Evolutionary conservation across 2,888 invertebrate genomes (phyloP), one percentile per base, ranked within the genome.

Genomic region (Acleris cristana): DNA sequence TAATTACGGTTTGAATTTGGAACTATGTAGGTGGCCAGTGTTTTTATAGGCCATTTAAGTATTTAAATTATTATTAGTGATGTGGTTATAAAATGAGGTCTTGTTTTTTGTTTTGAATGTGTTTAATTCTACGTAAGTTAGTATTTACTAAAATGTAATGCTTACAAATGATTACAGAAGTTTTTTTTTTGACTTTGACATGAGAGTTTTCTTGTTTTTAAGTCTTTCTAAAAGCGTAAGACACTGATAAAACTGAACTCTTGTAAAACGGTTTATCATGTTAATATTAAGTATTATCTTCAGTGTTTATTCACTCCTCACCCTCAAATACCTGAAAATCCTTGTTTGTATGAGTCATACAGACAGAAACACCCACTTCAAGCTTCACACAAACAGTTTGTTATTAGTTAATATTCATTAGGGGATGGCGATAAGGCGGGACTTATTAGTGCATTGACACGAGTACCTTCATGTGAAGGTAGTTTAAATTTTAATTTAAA

Each of bases 341-440:
- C 57, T 57, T 40, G 62, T 18, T 26, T 26, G 45, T 44, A 80
- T 90, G 89, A 90, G 80, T 90, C 89, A 89, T 80, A 81, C 75
- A 79, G 74, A 80, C 75, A 78, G 74, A 80, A 79, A 81, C 80
- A 82, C 79, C 82, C 79, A 83, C 79, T 81, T 77, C 79, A 76
- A 79, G 79, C 84, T 81, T 83, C 79, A 79, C 80, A 79, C 80
- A 77, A 21, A 76, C 76, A 75, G 81, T 85, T 87, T 82, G 78
- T 76, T 86, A 88, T 88, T 89, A 84, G 87, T 92, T 90, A 92
- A 91, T 92, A 92, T 92, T 92, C 90, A 91, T 90, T 90, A 91
- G 84, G 77, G 82, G 48, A 7, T 48, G 48, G 82, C 81, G 90
- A 89, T 88, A 88, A 87, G 76, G 74, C 65, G 72, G 52, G 76